A percentile compares a stretch with the other conserved stretches of the same genome.
These are phyloP conservation scores for Phyllostomus hastatus DNA, from an alignment of 2,113 vertebrate genomes.

Conservation along the genomic window DNA sequence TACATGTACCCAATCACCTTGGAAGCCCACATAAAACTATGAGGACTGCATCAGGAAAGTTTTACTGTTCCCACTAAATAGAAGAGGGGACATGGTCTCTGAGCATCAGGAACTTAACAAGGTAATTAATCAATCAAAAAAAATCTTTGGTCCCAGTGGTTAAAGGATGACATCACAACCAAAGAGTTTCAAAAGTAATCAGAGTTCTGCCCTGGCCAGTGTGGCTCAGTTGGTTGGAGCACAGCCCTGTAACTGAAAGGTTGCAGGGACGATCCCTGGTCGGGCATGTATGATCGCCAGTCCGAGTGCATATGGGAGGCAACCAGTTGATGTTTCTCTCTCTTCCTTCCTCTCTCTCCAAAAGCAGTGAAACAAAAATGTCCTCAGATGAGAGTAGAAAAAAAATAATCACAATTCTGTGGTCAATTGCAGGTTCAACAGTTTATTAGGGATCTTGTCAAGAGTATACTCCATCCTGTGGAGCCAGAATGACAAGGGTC, in stretches of 20 bases:
- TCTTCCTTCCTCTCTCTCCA: too few species aligned
- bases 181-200: background rate
- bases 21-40: background rate
- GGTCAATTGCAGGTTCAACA: background rate
- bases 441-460: background rate
- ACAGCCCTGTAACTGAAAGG: too few species aligned
- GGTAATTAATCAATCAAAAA: background rate
- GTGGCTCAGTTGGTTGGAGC: too few species aligned
- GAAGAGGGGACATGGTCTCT: background rate
- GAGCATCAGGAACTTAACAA: background rate
- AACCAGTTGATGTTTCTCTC: too few species aligned
- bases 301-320: too few species aligned
- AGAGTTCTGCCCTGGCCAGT: background rate
- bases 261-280: too few species aligned
- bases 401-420: background rate
- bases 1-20: background rate
- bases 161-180: background rate
- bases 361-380: too few species aligned
- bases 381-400: too few species aligned
- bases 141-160: background rate
- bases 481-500: background rate
- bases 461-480: background rate
- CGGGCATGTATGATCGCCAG: too few species aligned
- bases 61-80: background rate
- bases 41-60: background rate